phyloP scores from a whole-genome alignment of 2,113 vertebrate species.

The Telmatochromis sp. region DNA sequence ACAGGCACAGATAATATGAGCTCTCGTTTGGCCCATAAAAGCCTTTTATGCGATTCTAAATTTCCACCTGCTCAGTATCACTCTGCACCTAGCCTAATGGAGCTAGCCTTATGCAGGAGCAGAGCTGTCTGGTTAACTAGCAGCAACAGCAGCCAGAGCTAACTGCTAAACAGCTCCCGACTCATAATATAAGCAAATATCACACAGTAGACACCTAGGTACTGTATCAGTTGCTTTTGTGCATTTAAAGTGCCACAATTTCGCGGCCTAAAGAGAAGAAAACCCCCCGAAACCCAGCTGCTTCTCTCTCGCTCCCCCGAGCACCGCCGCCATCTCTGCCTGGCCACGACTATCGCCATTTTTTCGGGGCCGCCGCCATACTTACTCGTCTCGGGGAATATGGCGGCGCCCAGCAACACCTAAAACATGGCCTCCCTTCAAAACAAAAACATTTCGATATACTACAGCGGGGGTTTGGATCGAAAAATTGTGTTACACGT shows the following conservation, averaged over 20 bases:
- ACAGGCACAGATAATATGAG: background rate
- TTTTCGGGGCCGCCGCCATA: slow-evolving; percentile 94
- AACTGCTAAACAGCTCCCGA: background rate
- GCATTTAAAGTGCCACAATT: background rate
- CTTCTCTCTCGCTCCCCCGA: background rate
- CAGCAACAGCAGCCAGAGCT: background rate
- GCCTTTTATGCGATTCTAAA: background rate
- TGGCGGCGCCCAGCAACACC: slow-evolving; percentile 98
- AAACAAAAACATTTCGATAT: slow-evolving; percentile 84
- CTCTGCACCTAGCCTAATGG: background rate
- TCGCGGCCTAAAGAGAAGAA: slow-evolving; percentile 63
- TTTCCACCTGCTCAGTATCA: background rate
- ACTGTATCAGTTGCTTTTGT: background rate
- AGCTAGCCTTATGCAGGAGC: background rate
- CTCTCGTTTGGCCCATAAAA: fast-evolving
- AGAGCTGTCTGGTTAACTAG: background rate
- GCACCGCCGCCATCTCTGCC: slow-evolving; percentile 80
- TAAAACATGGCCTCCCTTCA: slow-evolving; percentile 98
- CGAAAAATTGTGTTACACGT: background rate
- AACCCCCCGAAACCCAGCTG: background rate
- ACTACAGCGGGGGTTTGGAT: background rate
- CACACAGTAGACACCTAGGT: background rate
- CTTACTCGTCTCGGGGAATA: slow-evolving; percentile 94
- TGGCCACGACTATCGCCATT: slow-evolving; percentile 71
- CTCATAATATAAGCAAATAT: background rate